These are phyloP conservation scores for Epinephelus lanceolatus DNA, from an alignment of 2,113 vertebrate genomes.

Conservation along the genomic window DNA sequence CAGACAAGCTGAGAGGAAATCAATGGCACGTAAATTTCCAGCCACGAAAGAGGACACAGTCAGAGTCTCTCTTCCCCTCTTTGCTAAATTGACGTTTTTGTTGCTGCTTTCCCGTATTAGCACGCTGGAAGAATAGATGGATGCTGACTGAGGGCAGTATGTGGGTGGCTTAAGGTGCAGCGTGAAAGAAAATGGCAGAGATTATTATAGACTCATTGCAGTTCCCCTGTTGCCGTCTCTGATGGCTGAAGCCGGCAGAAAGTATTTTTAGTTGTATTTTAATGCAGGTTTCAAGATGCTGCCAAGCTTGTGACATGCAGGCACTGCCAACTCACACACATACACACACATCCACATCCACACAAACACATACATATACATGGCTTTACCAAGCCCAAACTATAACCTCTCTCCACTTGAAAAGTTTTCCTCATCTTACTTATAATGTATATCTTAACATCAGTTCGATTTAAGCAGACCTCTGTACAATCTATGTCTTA, in stretches of 20 bases:
- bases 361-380: background rate
- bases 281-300: slow-evolving; percentile 19
- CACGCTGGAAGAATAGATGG: slow-evolving; percentile 6
- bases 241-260: slow-evolving; percentile 31
- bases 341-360: background rate
- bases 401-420: background rate
- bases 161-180: slow-evolving; percentile 43
- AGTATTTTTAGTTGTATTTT: slow-evolving; percentile 59
- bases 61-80: slow-evolving; percentile 28
- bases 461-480: too few species aligned
- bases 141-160: slow-evolving; percentile 29
- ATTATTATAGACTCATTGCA: slow-evolving; percentile 43
- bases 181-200: slow-evolving; percentile 23
- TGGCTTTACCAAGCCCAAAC: background rate
- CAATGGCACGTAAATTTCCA: slow-evolving; percentile 54
- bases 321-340: background rate
- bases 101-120: slow-evolving; percentile 31
- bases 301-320: background rate
- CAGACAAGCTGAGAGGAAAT: slow-evolving; percentile 55
- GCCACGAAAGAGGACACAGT: slow-evolving; percentile 18
- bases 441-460: background rate
- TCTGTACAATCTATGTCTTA: background rate
- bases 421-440: background rate
- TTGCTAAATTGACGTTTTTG: slow-evolving; percentile 50
- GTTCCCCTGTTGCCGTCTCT: slow-evolving; percentile 13